These are phyloP conservation scores for Drosophila chauvacae DNA, from an alignment of 1,140 invertebrate genomes.

Conservation along the genomic window DNA sequence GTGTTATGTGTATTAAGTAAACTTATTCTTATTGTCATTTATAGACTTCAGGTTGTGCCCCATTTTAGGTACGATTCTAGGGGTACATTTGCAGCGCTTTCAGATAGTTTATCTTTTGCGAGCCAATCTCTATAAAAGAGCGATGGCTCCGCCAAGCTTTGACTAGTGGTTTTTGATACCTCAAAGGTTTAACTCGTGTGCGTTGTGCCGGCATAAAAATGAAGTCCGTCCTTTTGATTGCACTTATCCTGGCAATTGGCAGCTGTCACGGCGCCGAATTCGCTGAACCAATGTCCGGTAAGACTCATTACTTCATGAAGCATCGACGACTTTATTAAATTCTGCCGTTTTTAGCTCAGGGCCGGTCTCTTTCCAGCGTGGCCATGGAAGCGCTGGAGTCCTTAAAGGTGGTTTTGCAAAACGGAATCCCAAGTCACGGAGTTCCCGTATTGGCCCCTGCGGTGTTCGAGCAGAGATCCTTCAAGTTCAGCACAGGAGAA, in stretches of 20 bases:
- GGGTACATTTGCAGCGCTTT: conserved; percentile 8
- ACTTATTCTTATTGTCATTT: too few species aligned
- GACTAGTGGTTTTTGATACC: conserved; percentile 16
- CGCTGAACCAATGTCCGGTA: conserved; percentile 52
- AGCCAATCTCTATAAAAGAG: conserved; percentile 55
- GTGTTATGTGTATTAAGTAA: background rate
- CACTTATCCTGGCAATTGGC: conserved; percentile 45
- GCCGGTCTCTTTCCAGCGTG: conserved; percentile 58
- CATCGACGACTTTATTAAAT: background rate
- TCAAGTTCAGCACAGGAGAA: conserved; percentile 44
- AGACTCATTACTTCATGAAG: background rate
- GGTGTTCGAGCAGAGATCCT: conserved; percentile 28
- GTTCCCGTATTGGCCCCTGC: conserved; percentile 70
- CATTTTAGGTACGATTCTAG: background rate
- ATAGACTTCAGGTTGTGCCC: too few species aligned
- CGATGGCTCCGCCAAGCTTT: background rate
- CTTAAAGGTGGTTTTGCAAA: conserved; percentile 47
- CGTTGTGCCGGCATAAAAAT: conserved; percentile 36
- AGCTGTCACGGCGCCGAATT: conserved; percentile 43
- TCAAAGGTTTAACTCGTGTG: conserved; percentile 12
- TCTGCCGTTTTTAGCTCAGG: conserved; percentile 35
- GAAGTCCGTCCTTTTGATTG: conserved; percentile 59
- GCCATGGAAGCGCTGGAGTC: conserved; percentile 51
- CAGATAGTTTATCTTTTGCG: conserved; percentile 47
- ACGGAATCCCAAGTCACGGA: conserved; percentile 56